Base-by-base conservation (phyloP, 1,140 invertebrate species). In the Drosophila fuyamai region DNA sequence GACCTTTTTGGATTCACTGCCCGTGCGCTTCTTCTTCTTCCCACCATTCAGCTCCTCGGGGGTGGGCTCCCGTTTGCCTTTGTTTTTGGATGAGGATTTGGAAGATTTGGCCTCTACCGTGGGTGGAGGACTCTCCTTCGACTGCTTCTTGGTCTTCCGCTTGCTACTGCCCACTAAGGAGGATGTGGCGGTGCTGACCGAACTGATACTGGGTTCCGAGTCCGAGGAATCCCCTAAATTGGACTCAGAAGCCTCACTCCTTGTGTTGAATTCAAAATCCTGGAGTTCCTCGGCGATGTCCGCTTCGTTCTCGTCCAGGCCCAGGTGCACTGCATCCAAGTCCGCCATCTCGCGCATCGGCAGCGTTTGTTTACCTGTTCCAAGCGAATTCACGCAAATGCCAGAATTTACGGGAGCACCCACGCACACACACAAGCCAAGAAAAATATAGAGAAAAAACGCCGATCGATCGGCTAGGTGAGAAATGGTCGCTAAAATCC, bases 211-310 rank as follows among this genome's bases (percentile, higher is more conserved):
- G 7, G 96, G 95, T 63, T 89, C 81, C 0, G 94, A 94, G 79
- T 94, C 95, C 68, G 95, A 94, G 61, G 94, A 95, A 23, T 95
- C 95, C 67, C 94, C 95, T 3, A 61, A 83, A 14, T 86, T 74
- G 0, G 89, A 92, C 27, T 92, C 91, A 40, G 96, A 96, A 18
- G 97, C 96, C 93, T 97, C 96, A 91, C 96, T 97, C 13, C 96
- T 93, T 18, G 95, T 96, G 84, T 97, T 96, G 70, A 94, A 94
- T 16, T 95, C 95, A 60, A 95, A 91, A 65, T 94, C 94, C 92
- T 95, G 95, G 41, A 96, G 80, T 85, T 96, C 95, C 86, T 96
- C 95, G 13, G 94, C 95, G 59, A 95, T 95, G 81, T 96, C 95
- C 63, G 95, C 95, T 79, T 96, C 95, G 27, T 95, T 94, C 80